Percentiles rank a stretch among this genome's conserved stretches.
phyloP scores from a whole-genome alignment of 2,113 vertebrate species.

The Uria lomvia region DNA sequence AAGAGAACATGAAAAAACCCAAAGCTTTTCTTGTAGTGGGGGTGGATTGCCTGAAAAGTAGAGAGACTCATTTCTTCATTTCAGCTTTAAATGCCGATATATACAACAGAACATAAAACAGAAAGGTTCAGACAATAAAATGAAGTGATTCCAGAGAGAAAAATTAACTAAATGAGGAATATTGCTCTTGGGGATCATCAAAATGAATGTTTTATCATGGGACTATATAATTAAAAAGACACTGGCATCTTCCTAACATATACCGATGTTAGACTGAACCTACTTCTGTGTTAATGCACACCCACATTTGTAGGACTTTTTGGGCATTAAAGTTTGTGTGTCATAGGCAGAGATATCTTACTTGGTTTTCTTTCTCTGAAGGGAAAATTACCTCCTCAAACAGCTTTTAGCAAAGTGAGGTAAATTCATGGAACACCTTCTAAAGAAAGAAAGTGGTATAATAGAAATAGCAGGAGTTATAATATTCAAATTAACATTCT shows the following conservation, averaged over 20 bases:
- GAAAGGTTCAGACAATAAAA: neutral
- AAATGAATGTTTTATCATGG: neutral
- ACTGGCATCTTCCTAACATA: neutral
- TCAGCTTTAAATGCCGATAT: neutral
- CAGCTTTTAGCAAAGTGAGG: neutral
- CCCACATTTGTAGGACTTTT: neutral
- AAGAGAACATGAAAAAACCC: accelerated
- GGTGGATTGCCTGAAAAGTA: neutral
- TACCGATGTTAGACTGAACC: neutral
- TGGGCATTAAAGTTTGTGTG: neutral
- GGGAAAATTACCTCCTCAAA: neutral
- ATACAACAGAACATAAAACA: neutral
- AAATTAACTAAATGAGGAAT: neutral
- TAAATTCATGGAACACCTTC: neutral
- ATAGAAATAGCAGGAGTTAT: neutral
- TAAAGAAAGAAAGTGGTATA: neutral
- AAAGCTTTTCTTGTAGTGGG: neutral
- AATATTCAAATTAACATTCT: neutral
- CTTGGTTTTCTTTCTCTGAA: neutral
- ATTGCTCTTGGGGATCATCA: neutral
- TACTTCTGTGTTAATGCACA: neutral
- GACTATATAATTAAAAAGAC: neutral
- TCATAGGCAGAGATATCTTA: neutral
- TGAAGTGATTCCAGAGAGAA: neutral
- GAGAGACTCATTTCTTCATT: neutral